Conservation (phyloP, 2,888 invertebrate genomes). For the Papilio gigon region DNA sequence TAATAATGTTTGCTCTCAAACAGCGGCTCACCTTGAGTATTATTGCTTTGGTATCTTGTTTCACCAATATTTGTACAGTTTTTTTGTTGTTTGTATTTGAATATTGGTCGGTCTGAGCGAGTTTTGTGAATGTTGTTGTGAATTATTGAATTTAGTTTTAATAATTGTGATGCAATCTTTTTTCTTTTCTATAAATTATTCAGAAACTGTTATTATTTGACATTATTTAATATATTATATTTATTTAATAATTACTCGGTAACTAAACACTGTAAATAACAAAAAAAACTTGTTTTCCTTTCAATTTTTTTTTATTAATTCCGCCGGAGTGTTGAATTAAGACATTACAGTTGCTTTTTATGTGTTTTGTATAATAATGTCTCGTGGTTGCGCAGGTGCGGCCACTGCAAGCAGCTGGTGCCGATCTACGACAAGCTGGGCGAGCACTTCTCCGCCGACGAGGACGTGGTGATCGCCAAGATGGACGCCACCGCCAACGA, state of each 20-base stretch:
- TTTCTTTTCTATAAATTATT: neutral
- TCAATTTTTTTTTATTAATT: no score
- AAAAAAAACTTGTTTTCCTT: no score
- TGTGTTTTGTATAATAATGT: neutral
- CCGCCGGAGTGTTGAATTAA: no score
- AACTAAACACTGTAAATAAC: no score
- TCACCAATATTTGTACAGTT: conserved; percentile 2
- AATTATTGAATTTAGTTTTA: neutral
- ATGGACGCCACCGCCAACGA: conserved; percentile 99
- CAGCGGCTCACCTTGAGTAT: conserved; percentile 24
- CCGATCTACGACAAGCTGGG: conserved; percentile 98
- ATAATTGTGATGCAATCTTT: neutral
- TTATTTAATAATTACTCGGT: no score
- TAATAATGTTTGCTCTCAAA: conserved; percentile 9
- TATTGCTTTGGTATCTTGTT: neutral
- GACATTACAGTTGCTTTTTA: neutral
- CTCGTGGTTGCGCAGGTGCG: conserved; percentile 82
- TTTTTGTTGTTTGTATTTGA: conserved; percentile 2
- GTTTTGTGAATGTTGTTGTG: neutral
- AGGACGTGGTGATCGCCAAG: conserved; percentile 95
- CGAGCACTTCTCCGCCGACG: conserved; percentile 94
- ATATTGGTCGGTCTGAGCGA: neutral
- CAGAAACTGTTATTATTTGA: neutral
- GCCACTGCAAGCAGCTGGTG: conserved; percentile 98
- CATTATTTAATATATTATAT: no score